These are phyloP conservation scores for Telmatherina bonti DNA, from an alignment of 2,797 vertebrate species.

Conservation along the genomic window DNA sequence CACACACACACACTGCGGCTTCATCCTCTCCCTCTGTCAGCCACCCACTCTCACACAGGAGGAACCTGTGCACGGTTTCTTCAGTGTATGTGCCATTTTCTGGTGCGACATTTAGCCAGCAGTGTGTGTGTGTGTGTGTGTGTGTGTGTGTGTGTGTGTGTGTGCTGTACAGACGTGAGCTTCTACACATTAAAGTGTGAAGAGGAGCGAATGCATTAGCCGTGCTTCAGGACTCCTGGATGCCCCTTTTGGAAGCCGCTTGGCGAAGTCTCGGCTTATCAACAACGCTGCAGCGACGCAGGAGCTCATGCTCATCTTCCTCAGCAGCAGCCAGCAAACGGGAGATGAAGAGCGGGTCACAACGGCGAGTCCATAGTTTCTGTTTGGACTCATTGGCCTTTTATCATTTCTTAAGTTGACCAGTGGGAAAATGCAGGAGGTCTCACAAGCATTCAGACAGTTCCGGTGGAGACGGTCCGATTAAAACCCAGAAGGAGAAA, in stretches of 20 bases:
- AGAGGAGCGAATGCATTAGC: constrained; percentile 55
- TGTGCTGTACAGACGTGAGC: too few relatives aligned
- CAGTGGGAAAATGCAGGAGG: constrained; percentile 33
- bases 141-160: constrained; percentile 1
- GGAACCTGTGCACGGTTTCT: constrained; percentile 44
- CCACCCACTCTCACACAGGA: constrained; percentile 65
- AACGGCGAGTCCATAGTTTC: constrained; percentile 30
- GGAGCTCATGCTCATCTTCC: constrained; percentile 65
- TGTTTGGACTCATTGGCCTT: neutral
- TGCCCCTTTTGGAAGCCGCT: constrained; percentile 41
- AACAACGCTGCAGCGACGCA: constrained; percentile 42
- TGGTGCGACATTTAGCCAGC: constrained; percentile 38
- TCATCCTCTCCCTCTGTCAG: constrained; percentile 56
- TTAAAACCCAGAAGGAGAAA: constrained; percentile 2
- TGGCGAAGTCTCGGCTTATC: constrained; percentile 73
- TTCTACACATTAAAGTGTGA: constrained; percentile 9
- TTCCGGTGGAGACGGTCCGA: constrained; percentile 7
- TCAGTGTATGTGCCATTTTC: constrained; percentile 37
- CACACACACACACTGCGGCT: constrained; percentile 36
- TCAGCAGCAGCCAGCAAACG: constrained; percentile 56
- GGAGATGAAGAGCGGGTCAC: constrained; percentile 60
- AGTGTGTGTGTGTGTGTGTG: constrained; percentile 9
- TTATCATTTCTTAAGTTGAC: constrained; percentile 30
- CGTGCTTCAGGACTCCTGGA: constrained; percentile 53
- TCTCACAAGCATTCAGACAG: constrained; percentile 12